Percentiles rank a stretch among this genome's conserved stretches.
Conservation (phyloP, 35 echinoderm and acorn worm species). For the Diadema setosum region DNA sequence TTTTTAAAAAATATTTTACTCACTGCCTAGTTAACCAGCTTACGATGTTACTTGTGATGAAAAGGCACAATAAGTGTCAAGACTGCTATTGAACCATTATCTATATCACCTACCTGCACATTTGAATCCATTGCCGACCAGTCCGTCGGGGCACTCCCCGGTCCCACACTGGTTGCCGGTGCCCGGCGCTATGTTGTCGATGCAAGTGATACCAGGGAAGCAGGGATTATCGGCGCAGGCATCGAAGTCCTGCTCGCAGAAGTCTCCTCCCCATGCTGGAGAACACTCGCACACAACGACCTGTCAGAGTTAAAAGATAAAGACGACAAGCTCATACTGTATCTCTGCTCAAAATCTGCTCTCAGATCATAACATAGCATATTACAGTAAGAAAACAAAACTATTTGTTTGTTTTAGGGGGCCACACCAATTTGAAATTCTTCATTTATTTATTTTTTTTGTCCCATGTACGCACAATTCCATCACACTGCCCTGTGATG, state of each 20-base stretch:
- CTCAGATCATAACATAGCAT: too few species aligned
- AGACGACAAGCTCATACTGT: too few species aligned
- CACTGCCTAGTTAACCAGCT: background rate
- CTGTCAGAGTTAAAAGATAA: too few species aligned
- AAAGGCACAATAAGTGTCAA: too few species aligned
- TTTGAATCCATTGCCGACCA: slow-evolving; percentile 74
- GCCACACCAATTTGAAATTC: too few species aligned
- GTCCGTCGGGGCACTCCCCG: slow-evolving; percentile 54
- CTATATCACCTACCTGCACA: slow-evolving; percentile 83
- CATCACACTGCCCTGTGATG: too few species aligned
- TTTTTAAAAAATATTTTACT: background rate
- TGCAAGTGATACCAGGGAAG: slow-evolving; percentile 62
- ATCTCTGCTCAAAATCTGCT: too few species aligned
- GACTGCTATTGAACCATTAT: too few species aligned
- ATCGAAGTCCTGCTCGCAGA: slow-evolving; percentile 64
- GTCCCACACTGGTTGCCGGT: slow-evolving; percentile 39
- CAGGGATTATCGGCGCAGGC: slow-evolving; percentile 73
- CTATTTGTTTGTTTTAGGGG: too few species aligned
- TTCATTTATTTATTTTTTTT: too few species aligned
- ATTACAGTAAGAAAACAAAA: too few species aligned
- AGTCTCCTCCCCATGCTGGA: slow-evolving; percentile 37
- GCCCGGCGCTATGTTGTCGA: slow-evolving; percentile 48
- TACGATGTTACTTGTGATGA: background rate
- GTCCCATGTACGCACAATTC: too few species aligned
- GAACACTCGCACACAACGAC: slow-evolving; percentile 70